Evolutionary conservation across 2,797 vertebrate genomes (phyloP), one percentile per base, ranked within the genome.

Genomic region (Crenuchus spilurus): DNA sequence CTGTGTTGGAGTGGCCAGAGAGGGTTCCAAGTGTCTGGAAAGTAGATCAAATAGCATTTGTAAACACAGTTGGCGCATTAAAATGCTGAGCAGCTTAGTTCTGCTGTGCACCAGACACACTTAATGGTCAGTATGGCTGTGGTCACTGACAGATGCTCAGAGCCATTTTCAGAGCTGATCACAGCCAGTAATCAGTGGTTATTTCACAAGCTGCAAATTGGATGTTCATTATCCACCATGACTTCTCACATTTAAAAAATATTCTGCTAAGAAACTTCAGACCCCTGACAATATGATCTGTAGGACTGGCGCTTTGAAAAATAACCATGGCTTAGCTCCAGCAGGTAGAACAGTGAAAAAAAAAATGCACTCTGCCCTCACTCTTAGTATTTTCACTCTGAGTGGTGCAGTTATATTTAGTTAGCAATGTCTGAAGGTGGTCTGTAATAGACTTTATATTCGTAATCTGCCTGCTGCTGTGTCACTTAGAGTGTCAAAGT

Each of bases 21-120:
- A 18, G 16, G 24, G 51, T 44, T 48, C 30, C 44, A 22, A 37
- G 72, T 74, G 39, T 46, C 33, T 41, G 37, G 24, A 67, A 37
- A 48, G 18, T 35, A 49, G 63, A 58, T 2, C 52, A 33, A 57
- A 55, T 46, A 41, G 22, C 42, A 22, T 67, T 44, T 41, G 72
- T 28, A 74, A 74, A 67, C 72, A 74, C 55, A 74, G 55, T 33
- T 49, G 51, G 31, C 13, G 28, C 28, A 37, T 57, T 48, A 57
- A 65, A 61, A 66, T 26, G 63, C 51, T 48, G 31, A 68, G 26
- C 3, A 1, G 63, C 37, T 35, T 46, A 46, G 39, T 13, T 44
- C 49, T 44, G 24, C 61, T 44, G 37, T 44, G 28, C 28, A 44
- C 18, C 3, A 3, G 48, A 73, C 13, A 20, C 61, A 42, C 49